Evolutionary conservation across 2,113 vertebrate genomes (phyloP).

Genomic region (Phyllostomus discolor): DNA sequence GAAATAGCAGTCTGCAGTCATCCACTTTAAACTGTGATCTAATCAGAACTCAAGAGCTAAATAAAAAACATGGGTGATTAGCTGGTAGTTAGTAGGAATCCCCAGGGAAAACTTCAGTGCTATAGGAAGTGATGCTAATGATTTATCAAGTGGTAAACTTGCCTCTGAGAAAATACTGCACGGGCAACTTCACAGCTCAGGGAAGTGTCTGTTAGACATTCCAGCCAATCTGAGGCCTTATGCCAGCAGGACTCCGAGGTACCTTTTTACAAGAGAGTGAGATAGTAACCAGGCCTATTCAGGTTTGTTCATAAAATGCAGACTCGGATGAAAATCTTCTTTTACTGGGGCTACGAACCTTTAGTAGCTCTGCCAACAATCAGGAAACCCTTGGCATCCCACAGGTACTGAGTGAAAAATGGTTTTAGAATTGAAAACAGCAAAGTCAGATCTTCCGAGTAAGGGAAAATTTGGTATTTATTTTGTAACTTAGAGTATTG

Average conservation of each 20-base stretch:
- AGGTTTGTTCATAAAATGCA: not conserved
- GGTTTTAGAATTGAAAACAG: constrained; percentile 35
- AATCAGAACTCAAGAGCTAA: constrained; percentile 67
- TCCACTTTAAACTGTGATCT: constrained; percentile 63
- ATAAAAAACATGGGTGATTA: constrained; percentile 65
- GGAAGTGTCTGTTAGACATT: not conserved
- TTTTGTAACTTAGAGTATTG: not conserved
- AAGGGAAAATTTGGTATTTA: not conserved
- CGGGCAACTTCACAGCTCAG: not conserved
- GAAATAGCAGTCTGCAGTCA: constrained; percentile 47
- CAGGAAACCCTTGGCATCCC: not conserved
- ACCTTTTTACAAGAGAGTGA: not conserved
- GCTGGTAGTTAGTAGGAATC: constrained; percentile 60
- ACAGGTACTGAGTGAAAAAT: not conserved
- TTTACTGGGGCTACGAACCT: not conserved
- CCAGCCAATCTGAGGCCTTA: not conserved
- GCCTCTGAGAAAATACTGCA: constrained; percentile 45
- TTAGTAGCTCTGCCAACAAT: not conserved
- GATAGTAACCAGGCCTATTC: not conserved
- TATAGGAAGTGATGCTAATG: constrained; percentile 67
- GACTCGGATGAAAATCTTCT: constrained; percentile 41
- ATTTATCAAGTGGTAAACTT: constrained; percentile 53
- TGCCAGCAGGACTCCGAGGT: not conserved
- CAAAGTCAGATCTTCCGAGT: not conserved
- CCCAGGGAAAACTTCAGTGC: constrained; percentile 53